Evolutionary conservation across 2,888 invertebrate genomes (phyloP).

Genomic region (Syritta pipiens): DNA sequence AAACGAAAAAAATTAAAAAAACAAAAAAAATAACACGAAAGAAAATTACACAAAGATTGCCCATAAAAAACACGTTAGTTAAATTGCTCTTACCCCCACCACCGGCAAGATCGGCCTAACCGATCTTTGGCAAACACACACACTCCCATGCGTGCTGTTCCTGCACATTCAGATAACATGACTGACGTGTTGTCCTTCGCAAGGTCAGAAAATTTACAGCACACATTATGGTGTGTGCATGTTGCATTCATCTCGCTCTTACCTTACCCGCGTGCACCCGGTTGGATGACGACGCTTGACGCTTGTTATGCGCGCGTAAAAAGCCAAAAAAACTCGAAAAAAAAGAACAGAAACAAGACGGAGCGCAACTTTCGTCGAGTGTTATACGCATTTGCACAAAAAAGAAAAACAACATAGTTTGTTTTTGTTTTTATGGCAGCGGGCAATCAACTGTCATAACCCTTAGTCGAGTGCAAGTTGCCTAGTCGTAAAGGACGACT

Average conservation of each 20-base stretch:
- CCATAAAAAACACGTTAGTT: slow-evolving; percentile 35
- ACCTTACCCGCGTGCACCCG: background rate
- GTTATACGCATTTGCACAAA: slow-evolving; percentile 9
- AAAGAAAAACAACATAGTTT: background rate
- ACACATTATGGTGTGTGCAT: slow-evolving; percentile 13
- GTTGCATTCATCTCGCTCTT: background rate
- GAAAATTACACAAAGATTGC: slow-evolving; percentile 1
- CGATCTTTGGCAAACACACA: slow-evolving; percentile 14
- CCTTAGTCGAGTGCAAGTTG: background rate
- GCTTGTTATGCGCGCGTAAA: slow-evolving; percentile 21
- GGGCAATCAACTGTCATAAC: slow-evolving; percentile 37
- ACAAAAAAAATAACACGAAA: background rate
- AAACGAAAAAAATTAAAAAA: background rate
- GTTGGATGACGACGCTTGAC: background rate
- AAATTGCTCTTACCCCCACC: slow-evolving; percentile 5
- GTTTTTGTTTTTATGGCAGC: background rate
- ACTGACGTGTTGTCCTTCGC: slow-evolving; percentile 48
- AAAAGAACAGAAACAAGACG: background rate
- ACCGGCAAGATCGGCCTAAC: background rate
- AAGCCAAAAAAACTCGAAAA: background rate
- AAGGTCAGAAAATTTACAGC: slow-evolving; percentile 52
- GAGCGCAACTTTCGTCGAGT: too few relatives aligned
- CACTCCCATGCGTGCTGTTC: background rate
- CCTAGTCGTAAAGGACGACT: slow-evolving; percentile 19
- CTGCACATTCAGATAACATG: slow-evolving; percentile 26